These are phyloP conservation scores for Heteropelma amictum DNA, from an alignment of 2,888 invertebrate genomes.

Conservation along the genomic window DNA sequence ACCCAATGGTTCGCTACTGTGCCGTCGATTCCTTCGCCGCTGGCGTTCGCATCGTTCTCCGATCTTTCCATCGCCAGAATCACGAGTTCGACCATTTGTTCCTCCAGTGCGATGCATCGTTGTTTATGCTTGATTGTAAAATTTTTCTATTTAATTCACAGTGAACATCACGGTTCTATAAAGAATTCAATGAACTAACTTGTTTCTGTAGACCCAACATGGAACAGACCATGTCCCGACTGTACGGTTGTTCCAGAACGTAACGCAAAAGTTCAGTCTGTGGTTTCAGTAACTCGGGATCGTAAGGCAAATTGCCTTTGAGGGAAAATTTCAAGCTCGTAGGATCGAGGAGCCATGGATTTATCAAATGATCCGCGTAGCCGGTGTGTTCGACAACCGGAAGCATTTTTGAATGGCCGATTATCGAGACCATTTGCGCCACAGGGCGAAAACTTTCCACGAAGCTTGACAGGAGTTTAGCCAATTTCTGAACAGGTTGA, in stretches of 20 bases:
- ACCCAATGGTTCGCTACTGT: conserved; percentile 86
- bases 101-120: conserved; percentile 92
- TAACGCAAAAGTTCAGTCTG: conserved; percentile 93
- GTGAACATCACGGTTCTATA: too few species aligned
- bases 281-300: conserved; percentile 91
- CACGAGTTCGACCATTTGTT: conserved; percentile 94
- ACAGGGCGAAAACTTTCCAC: conserved; percentile 95
- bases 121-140: conserved; percentile 83
- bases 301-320: conserved; percentile 91
- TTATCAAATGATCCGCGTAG: conserved; percentile 92
- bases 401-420: conserved; percentile 92
- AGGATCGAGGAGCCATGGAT: conserved; percentile 96
- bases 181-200: conserved; percentile 68
- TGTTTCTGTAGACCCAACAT: conserved; percentile 97
- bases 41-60: conserved; percentile 82
- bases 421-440: conserved; percentile 97
- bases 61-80: conserved; percentile 95
- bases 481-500: conserved; percentile 85
- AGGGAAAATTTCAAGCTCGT: conserved; percentile 85
- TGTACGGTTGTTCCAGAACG: conserved; percentile 96
- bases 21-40: conserved; percentile 81
- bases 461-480: conserved; percentile 90
- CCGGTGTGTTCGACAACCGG: conserved; percentile 97
- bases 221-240: conserved; percentile 96
- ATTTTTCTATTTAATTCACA: not conserved